Base-by-base conservation (phyloP, 2,888 invertebrate genomes). In the Dryobotodes eremita region DNA sequence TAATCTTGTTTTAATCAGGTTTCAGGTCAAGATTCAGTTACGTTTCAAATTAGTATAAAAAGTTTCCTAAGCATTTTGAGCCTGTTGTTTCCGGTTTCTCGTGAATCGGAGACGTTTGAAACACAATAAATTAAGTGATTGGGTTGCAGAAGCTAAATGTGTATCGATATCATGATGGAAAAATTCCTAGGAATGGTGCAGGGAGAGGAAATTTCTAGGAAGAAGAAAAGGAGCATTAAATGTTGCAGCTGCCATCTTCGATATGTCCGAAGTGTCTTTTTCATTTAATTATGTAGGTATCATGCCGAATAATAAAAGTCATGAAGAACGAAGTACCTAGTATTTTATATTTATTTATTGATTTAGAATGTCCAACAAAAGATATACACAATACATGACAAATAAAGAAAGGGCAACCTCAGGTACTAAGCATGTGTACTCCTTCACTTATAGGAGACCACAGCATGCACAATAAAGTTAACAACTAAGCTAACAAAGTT, bases 51-150 rank as follows among this genome's bases (percentile, higher is more conserved):
- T 23, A 23, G 17, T 42, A 7, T 46, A 17, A 17, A 55, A 53
- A 42, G 1, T 7, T 73, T 50, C 0, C 23, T 48, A 48, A 23
- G 2, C 36, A 53, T 55, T 66, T 31, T 65, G 0, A 26, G 31
- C 1, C 4, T 0, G 17, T 26, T 50, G 36, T 53, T 66, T 59
- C 31, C n/a, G 2, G 46, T 59, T 65, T 82, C 64, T 42, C 20
- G n/a, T 23, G 20, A 82, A 50, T 64, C 42, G 15, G 13, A 23
- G 15, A 48, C 57, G 48, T n/a, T 76, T 82, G 83, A 83, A 83
- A 76, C 48, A 15, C 55, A 77, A 74, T 74, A 73, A 73, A 53
- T 74, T 82, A 82, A 79, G 82, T 82, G 65, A 66, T 64, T 74
- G 42, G 36, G 31, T 3, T 7, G 75, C 26, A 23, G 17, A n/a